Percentiles rank a stretch among this genome's conserved stretches.
phyloP scores from a whole-genome alignment of 2,113 vertebrate genomes.

The Pluvianellus socialis region DNA sequence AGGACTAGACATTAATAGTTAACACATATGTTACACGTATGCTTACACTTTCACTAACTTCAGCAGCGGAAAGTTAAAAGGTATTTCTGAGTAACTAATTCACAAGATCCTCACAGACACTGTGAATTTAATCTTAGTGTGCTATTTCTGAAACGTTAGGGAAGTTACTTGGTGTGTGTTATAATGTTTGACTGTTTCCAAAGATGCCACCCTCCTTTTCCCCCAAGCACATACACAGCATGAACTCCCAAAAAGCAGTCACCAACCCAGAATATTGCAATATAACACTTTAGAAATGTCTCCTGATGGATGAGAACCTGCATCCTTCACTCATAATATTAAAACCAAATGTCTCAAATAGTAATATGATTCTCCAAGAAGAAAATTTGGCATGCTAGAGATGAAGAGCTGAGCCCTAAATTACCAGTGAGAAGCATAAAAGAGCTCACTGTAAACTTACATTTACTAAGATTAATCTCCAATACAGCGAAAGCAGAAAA shows the following conservation, averaged over 20 bases:
- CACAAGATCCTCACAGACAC: background rate
- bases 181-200: background rate
- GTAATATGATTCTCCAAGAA: background rate
- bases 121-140: background rate
- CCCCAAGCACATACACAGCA: background rate
- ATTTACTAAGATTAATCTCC: background rate
- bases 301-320: background rate
- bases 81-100: background rate
- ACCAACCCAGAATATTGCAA: background rate
- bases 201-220: background rate
- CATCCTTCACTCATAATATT: background rate
- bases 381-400: background rate
- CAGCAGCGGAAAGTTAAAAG: background rate
- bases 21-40: background rate
- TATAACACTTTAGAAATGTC: background rate
- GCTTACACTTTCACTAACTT: background rate
- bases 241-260: background rate
- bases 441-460: background rate
- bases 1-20: background rate
- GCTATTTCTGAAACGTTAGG: background rate
- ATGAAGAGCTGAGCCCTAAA: background rate
- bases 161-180: background rate
- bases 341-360: background rate
- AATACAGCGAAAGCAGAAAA: background rate
- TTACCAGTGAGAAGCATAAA: background rate